A percentile compares a stretch with the other conserved stretches of the same genome.
phyloP scores from a whole-genome alignment of 2,113 vertebrate genomes.

The Tachycineta bicolor region DNA sequence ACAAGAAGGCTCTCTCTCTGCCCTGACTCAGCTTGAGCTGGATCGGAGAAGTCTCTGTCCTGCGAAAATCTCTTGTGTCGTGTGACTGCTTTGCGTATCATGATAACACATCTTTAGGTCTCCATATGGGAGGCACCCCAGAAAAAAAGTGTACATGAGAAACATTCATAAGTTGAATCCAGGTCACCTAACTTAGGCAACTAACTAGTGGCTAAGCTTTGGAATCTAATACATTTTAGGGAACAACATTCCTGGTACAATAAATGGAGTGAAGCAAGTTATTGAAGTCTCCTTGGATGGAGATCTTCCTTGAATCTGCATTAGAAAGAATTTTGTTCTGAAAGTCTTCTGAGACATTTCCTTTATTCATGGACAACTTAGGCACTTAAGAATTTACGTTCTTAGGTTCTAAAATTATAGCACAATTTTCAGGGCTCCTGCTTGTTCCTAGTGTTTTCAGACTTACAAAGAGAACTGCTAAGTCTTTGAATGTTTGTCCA shows the following conservation, averaged over 20 bases:
- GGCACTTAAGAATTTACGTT: background rate
- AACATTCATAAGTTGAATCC: background rate
- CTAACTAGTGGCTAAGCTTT: background rate
- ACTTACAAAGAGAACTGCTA: background rate
- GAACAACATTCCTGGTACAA: background rate
- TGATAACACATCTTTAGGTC: background rate
- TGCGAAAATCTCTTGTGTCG: no score
- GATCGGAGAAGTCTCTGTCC: no score
- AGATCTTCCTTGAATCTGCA: background rate
- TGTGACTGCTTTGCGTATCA: no score
- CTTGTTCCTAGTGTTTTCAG: background rate
- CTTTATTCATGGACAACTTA: background rate
- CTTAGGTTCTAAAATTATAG: background rate
- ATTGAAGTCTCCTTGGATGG: background rate
- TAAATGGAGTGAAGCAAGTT: background rate
- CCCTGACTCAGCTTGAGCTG: no score
- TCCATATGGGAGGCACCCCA: background rate
- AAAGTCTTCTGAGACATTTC: background rate
- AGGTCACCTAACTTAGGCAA: background rate
- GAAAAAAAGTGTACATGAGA: background rate
- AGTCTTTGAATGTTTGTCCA: background rate
- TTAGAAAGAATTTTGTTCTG: background rate
- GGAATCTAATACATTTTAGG: background rate
- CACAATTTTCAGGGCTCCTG: background rate
- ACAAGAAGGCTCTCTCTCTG: no score